Conservation (phyloP, 1,140 invertebrate species). For the Manduca sexta region DNA sequence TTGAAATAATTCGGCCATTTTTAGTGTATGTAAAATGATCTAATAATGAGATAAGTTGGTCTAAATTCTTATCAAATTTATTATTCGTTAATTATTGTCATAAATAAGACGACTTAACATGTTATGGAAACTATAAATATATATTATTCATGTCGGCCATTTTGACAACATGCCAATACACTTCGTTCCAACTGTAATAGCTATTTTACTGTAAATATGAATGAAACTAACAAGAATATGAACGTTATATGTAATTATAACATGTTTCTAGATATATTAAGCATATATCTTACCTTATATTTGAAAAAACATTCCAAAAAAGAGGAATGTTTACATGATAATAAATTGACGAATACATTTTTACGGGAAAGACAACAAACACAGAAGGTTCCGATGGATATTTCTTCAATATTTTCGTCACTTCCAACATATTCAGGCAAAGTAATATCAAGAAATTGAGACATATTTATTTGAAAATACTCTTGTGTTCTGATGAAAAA, state of each 20-base stretch:
- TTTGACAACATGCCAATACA: constrained; percentile 30
- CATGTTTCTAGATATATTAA: too few species aligned
- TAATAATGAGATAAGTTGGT: too few species aligned
- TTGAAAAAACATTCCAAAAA: constrained; percentile 30
- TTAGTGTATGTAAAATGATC: too few species aligned
- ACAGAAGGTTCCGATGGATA: constrained; percentile 10
- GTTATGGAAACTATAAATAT: background rate
- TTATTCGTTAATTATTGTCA: background rate
- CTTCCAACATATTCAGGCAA: background rate
- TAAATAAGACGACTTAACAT: background rate
- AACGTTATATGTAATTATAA: too few species aligned
- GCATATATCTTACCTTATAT: constrained; percentile 23
- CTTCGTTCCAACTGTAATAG: constrained; percentile 19
- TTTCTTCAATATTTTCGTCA: background rate
- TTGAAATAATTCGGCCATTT: too few species aligned
- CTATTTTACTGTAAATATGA: too few species aligned
- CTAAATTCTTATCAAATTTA: too few species aligned
- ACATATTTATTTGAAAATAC: constrained; percentile 1
- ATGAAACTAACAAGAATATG: too few species aligned
- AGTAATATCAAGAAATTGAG: constrained; percentile 5
- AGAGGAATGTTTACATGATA: constrained; percentile 33
- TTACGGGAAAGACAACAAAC: constrained; percentile 21
- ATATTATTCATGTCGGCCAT: constrained; percentile 18
- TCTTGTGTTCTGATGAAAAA: background rate
- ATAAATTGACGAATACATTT: constrained; percentile 18